Evolutionary conservation across 2,888 invertebrate species (phyloP).

Genomic region (Labia minor): DNA sequence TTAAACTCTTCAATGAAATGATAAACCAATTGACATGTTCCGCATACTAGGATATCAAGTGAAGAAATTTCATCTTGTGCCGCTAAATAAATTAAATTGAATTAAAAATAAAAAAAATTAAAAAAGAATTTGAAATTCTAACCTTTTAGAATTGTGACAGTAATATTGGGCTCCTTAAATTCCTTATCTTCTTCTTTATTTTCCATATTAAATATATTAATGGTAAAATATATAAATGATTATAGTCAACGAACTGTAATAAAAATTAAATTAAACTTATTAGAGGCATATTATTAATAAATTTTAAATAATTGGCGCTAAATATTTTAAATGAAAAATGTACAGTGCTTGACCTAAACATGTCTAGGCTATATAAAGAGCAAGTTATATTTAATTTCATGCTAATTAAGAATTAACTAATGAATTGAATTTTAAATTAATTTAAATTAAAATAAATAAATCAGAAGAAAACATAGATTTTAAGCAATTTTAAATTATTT

Average conservation of each 20-base stretch:
- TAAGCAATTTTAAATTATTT: background rate
- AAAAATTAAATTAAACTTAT: no score
- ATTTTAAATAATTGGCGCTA: background rate
- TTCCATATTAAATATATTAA: background rate
- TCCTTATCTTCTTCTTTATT: background rate
- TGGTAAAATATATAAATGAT: no score
- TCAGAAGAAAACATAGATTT: background rate
- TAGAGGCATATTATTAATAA: background rate
- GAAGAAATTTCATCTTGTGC: slow-evolving; percentile 66
- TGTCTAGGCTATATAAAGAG: background rate
- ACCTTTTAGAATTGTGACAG: background rate
- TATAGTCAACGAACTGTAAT: no score
- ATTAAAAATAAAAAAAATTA: slow-evolving; percentile 17
- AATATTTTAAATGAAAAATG: background rate
- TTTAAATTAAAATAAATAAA: background rate
- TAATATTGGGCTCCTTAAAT: background rate
- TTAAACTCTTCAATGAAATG: slow-evolving; percentile 70
- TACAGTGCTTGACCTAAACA: background rate
- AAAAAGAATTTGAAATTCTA: background rate
- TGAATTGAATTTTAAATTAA: background rate
- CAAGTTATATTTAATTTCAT: background rate
- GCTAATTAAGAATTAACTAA: background rate
- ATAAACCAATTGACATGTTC: slow-evolving; percentile 68
- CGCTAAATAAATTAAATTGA: slow-evolving; percentile 39
- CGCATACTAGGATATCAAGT: slow-evolving; percentile 70